These are phyloP conservation scores for Haliaeetus leucogaster DNA, from an alignment of 2,113 vertebrate genomes.

Conservation along the genomic window DNA sequence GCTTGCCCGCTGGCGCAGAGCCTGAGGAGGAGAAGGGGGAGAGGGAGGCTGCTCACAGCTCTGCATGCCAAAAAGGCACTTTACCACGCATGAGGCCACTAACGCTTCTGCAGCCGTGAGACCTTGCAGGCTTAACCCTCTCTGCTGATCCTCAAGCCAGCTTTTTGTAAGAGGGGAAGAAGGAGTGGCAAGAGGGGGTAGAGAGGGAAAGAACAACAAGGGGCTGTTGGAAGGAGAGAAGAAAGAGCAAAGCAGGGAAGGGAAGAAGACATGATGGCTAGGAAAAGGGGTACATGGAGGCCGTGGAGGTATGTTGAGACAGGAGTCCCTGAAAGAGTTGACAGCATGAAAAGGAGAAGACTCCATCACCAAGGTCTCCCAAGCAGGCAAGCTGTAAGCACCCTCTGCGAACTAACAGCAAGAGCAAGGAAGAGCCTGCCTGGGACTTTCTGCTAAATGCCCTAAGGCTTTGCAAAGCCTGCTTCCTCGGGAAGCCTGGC, in stretches of 20 bases:
- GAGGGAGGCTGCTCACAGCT: background rate
- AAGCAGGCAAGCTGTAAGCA: background rate
- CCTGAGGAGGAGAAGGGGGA: constrained; percentile 21
- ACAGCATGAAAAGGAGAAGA: background rate
- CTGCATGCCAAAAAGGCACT: constrained; percentile 54
- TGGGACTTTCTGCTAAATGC: background rate
- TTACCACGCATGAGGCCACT: background rate
- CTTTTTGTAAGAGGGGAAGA: background rate
- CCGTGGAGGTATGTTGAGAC: background rate
- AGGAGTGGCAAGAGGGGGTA: background rate
- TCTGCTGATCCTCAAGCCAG: background rate
- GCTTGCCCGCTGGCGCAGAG: constrained; percentile 25
- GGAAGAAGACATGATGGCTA: background rate
- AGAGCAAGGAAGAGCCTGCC: background rate
- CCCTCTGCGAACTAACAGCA: background rate
- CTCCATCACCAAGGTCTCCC: background rate
- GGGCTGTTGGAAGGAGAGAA: background rate
- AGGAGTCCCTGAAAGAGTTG: background rate
- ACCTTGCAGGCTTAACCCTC: background rate
- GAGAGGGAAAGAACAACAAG: background rate
- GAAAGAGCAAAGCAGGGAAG: background rate
- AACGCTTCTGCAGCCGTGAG: background rate
- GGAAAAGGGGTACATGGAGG: background rate
- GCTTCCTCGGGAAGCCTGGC: background rate
- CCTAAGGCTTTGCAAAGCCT: background rate